phyloP scores from a whole-genome alignment of 1,140 invertebrate genomes.

The Littorina saxatilis region DNA sequence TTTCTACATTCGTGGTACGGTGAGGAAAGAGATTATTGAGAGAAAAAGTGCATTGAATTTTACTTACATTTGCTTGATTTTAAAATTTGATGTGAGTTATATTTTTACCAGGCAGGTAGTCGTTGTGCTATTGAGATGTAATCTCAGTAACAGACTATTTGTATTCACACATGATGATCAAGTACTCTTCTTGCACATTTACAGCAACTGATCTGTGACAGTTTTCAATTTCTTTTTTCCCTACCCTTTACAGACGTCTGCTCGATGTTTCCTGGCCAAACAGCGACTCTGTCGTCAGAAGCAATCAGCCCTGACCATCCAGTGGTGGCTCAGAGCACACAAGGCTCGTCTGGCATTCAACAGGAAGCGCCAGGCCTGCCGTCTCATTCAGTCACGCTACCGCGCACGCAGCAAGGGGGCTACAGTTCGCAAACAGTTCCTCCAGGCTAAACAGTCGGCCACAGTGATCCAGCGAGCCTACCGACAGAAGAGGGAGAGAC shows the following conservation, averaged over 20 bases:
- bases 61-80: no score
- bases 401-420: conserved; percentile 20
- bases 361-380: conserved; percentile 22
- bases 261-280: conserved; percentile 26
- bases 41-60: no score
- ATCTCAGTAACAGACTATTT: no score
- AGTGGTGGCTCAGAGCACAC: conserved; percentile 48
- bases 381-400: conserved; percentile 43
- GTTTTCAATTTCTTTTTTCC: neutral
- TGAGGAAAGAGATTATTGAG: no score
- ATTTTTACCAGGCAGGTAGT: no score
- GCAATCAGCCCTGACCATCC: conserved; percentile 47
- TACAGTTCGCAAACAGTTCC: neutral
- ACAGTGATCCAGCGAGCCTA: conserved; percentile 43
- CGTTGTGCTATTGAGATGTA: no score
- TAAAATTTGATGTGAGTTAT: no score
- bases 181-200: no score
- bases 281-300: neutral
- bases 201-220: no score
- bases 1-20: no score
- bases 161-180: no score
- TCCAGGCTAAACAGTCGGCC: conserved; percentile 35
- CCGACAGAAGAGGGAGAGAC: neutral
- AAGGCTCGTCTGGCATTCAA: conserved; percentile 29
- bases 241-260: neutral